Evolutionary conservation across 2,113 vertebrate genomes (phyloP).

Genomic region (Eudorcas thomsonii): DNA sequence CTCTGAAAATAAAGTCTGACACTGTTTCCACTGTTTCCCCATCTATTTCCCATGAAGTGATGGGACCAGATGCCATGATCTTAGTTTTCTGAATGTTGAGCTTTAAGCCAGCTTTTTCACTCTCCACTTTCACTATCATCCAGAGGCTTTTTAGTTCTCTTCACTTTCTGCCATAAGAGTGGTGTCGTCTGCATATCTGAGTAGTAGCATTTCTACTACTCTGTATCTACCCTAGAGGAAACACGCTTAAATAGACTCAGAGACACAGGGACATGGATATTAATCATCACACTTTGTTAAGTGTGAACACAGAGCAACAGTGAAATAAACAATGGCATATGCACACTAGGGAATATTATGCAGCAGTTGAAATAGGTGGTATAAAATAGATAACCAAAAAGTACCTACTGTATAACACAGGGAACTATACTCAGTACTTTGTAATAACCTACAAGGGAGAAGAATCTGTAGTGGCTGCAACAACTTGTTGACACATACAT

Average conservation of each 20-base stretch:
- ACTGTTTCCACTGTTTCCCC: too few relatives aligned
- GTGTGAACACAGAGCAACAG: not conserved
- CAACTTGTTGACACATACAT: not conserved
- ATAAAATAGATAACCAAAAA: not conserved
- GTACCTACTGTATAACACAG: not conserved
- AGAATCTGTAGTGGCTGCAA: not conserved
- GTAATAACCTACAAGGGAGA: not conserved
- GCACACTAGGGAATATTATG: not conserved
- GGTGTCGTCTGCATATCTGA: not conserved
- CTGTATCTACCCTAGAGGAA: not conserved
- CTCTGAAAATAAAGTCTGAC: too few relatives aligned
- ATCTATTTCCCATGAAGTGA: too few relatives aligned
- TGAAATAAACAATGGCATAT: not conserved
- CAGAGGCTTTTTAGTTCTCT: too few relatives aligned
- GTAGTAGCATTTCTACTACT: not conserved
- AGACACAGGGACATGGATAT: not conserved
- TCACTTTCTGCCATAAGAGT: too few relatives aligned
- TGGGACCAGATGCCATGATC: too few relatives aligned
- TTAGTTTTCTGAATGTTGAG: too few relatives aligned
- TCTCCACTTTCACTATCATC: too few relatives aligned
- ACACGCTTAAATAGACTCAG: not conserved
- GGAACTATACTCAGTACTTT: not conserved
- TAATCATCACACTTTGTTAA: constrained; percentile 11
- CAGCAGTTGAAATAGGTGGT: not conserved
- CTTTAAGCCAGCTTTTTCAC: too few relatives aligned